Evolutionary conservation across 2,888 invertebrate species (phyloP).

Genomic region (Lasioglossum zephyrum): DNA sequence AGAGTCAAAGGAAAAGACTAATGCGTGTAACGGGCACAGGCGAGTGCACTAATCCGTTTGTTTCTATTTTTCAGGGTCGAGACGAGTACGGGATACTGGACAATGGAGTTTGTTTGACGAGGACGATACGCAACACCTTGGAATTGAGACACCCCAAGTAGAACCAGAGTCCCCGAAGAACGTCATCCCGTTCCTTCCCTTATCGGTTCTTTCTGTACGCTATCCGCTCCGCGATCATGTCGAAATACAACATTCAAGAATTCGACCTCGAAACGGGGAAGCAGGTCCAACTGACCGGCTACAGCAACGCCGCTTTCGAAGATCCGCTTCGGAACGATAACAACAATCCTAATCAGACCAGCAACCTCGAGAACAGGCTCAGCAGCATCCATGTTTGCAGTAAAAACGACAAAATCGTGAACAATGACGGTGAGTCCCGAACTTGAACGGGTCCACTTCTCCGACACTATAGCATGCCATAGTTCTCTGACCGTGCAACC

Average conservation of each 20-base stretch:
- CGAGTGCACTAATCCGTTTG: background rate
- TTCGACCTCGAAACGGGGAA: slow-evolving; percentile 73
- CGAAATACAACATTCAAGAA: slow-evolving; percentile 79
- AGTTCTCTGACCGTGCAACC: background rate
- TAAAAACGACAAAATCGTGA: slow-evolving; percentile 56
- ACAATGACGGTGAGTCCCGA: slow-evolving; percentile 56
- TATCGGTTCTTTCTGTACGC: background rate
- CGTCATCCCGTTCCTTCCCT: slow-evolving; percentile 5
- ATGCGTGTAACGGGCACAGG: background rate
- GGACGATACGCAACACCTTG: slow-evolving; percentile 18
- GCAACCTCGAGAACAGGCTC: slow-evolving; percentile 72
- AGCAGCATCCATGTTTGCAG: slow-evolving; percentile 55
- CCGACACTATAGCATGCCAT: background rate
- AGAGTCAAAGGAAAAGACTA: slow-evolving; percentile 4
- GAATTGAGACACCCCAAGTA: background rate
- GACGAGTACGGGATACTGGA: slow-evolving; percentile 32
- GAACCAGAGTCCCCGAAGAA: slow-evolving; percentile 21
- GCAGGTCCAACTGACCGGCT: slow-evolving; percentile 80
- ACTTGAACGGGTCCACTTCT: background rate
- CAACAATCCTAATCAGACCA: slow-evolving; percentile 61
- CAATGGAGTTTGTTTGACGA: slow-evolving; percentile 71
- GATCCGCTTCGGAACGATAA: slow-evolving; percentile 67
- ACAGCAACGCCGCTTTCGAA: slow-evolving; percentile 71
- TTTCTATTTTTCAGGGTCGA: slow-evolving; percentile 54
- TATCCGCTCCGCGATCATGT: slow-evolving; percentile 86